Percentiles rank a stretch among this genome's conserved stretches.
Conservation (phyloP, 2,113 vertebrate genomes). For the Cebus imitator region DNA sequence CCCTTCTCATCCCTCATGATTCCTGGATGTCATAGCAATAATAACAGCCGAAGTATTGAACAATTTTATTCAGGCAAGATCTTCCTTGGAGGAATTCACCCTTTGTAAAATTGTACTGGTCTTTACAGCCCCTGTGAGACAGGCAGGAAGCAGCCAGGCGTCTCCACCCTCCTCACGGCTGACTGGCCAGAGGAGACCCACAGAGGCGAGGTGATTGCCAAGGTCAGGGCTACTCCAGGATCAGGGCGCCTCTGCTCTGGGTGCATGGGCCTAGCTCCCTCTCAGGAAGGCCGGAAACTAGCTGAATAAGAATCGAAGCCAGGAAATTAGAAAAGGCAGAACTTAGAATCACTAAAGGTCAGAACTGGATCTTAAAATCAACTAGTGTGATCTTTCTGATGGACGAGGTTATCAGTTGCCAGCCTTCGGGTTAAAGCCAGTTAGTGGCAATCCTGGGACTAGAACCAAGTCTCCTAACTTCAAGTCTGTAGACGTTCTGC, state of each 20-base stretch:
- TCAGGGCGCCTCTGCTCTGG: not conserved
- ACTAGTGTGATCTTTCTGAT: not conserved
- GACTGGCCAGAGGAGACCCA: not conserved
- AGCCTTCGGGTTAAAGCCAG: not conserved
- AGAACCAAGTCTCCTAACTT: not conserved
- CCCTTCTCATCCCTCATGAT: not conserved
- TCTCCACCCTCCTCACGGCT: not conserved
- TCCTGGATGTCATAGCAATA: conserved; percentile 1
- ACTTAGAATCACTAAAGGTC: not conserved
- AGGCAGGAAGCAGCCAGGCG: conserved; percentile 23
- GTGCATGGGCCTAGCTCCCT: not conserved
- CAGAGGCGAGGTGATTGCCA: not conserved
- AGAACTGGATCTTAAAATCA: not conserved
- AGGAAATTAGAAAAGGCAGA: not conserved
- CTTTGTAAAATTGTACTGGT: conserved; percentile 4
- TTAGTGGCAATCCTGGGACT: no score
- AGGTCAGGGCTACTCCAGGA: conserved; percentile 26
- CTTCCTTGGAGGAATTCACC: conserved; percentile 36
- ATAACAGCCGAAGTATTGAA: not conserved
- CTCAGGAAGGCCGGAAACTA: conserved; percentile 35
- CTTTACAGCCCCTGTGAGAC: conserved; percentile 29
- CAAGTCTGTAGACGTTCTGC: not conserved
- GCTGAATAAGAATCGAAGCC: not conserved
- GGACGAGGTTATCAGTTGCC: not conserved
- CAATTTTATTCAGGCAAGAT: not conserved